Evolutionary conservation across 2,113 vertebrate genomes (phyloP), one percentile per base, ranked within the genome.

Genomic region (Picathartes gymnocephalus): DNA sequence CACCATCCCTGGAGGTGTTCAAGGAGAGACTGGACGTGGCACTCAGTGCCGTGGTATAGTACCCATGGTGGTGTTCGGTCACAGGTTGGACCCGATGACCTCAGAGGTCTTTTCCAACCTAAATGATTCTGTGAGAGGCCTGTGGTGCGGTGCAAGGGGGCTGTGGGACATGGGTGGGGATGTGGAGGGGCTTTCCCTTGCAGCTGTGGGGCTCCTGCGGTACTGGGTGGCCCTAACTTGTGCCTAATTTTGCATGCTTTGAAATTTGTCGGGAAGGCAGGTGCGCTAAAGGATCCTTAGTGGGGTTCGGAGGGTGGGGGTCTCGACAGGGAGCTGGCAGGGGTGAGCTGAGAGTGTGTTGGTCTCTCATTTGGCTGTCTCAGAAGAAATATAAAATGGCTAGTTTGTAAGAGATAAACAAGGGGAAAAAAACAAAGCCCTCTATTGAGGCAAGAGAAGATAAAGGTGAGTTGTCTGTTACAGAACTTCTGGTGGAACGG

Each of bases 221-320:
- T 24, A 2, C 4, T 4, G 35, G 4, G 6, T 25, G 37, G 24
- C 20, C 14, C 30, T 31, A 3, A 7, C 4, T 10, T 33, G 44
- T 1, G 0, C 33, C 30, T 45, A 2, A 3, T 42, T n/a, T 27
- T 14, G 45, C 11, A 4, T 10, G 4, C 31, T 28, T 64, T 50
- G 65, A 28, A 23, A 15, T 28, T 3, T 15, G 10, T 18, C 6
- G 5, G 64, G 58, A 27, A 28, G 37, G 6, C 5, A 21, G 25
- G 27, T 10, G 62, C 0, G 0, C 31, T 10, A 4, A 30, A 44
- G 44, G 7, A 27, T 6, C 13, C 35, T 69, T 20, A 6, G 18
- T 2, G 15, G 21, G 8, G 18, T 76, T 47, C 3, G 22, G 4
- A 31, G 40, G 24, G 15, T 21, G 17, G 2, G 6, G 13, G 1